Base-by-base conservation (phyloP, 2,888 invertebrate genomes). In the Altica lythri region DNA sequence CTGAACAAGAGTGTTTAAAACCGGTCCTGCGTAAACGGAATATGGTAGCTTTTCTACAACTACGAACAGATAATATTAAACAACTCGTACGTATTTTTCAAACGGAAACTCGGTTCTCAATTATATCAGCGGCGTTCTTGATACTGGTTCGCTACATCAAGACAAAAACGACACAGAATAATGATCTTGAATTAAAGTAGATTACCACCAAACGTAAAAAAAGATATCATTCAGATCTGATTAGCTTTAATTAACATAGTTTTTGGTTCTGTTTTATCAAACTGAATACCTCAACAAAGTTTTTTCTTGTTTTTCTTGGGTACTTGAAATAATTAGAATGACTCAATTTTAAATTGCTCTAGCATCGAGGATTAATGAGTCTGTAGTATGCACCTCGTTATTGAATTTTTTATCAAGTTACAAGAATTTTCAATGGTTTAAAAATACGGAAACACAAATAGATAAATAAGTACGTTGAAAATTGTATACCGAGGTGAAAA, bases 191-290 rank as follows among this genome's bases (percentile, higher is more conserved):
- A 65, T 66, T 65, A 64, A 64, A 60, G 53, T 53, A 61, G 62
- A 64, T 63, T 63, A 61, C 65, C 59, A 59, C 61, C 53, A 53
- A 62, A 58, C 61, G 62, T n/a, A 67, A 66, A 64, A 59, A 65
- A 61, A 67, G 64, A 65, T 62, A 65, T 65, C 60, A 62, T 64
- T 64, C 59, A 57, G 61, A 68, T 68, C 68, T 65, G 67, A 68
- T 68, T 66, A 64, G 59, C 60, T 64, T 66, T 68, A 68, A 68
- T 68, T 68, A 68, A 68, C 66, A 65, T 67, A 62, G 66, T 57
- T 65, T n/a, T 60, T 51, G 54, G 55, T 61, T 55, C 46, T 25
- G 38, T 56, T 59, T 58, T 52, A 57, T 59, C 34, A 34, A 47
- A 47, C 38, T 17, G 48, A 30, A 48, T 44, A 50, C 51, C 30